Conservation (phyloP, 2,888 invertebrate species). For the Nycteola revayana region DNA sequence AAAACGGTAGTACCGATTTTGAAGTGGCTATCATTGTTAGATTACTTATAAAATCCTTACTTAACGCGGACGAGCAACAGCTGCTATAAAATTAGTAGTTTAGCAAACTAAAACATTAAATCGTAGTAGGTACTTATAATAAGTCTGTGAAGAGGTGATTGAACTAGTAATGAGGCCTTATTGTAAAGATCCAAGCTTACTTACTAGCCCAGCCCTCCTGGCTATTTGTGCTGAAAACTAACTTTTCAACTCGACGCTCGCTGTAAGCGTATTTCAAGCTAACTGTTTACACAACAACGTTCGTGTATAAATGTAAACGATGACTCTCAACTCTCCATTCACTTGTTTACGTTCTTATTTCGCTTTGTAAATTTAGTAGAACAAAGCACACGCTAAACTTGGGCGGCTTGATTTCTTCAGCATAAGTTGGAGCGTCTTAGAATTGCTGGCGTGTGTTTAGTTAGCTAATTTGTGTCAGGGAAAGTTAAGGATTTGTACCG, state of each 20-base stretch:
- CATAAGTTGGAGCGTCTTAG: constrained; percentile 30
- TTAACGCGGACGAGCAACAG: no score
- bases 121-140: neutral
- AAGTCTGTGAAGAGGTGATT: constrained; percentile 1
- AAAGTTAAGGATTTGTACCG: no score
- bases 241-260: constrained; percentile 53
- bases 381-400: constrained; percentile 51
- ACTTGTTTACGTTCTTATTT: constrained; percentile 65
- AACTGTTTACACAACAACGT: constrained; percentile 54
- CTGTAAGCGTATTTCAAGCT: constrained; percentile 52
- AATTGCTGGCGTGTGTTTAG: constrained; percentile 24
- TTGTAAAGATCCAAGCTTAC: constrained; percentile 17
- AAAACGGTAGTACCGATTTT: no score
- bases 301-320: constrained; percentile 62
- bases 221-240: constrained; percentile 49
- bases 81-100: no score
- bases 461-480: neutral
- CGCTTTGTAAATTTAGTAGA: constrained; percentile 56
- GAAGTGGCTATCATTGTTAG: no score
- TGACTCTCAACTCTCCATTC: constrained; percentile 55
- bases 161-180: constrained; percentile 18
- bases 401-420: constrained; percentile 39
- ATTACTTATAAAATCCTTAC: no score
- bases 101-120: no score
- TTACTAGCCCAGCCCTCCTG: constrained; percentile 25